These are phyloP conservation scores for Gnatocerus cornutus DNA, from an alignment of 2,888 invertebrate genomes.

Conservation along the genomic window DNA sequence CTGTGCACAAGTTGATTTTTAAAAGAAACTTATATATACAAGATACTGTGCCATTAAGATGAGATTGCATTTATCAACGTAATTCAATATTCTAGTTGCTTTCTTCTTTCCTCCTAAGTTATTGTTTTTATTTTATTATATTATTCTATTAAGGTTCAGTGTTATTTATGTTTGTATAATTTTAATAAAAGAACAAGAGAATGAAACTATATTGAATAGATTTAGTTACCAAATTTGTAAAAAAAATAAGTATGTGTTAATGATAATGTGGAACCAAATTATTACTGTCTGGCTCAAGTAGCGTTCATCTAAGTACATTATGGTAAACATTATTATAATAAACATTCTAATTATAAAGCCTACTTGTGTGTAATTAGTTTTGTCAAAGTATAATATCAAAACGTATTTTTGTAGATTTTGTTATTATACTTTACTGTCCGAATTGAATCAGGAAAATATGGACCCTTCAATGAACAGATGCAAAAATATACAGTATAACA, in stretches of 20 bases:
- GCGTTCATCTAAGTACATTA: slow-evolving; percentile 56
- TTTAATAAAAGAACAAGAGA: slow-evolving; percentile 53
- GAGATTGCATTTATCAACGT: slow-evolving; percentile 65
- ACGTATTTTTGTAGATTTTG: slow-evolving; percentile 32
- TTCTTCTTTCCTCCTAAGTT: slow-evolving; percentile 55
- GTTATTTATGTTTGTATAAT: slow-evolving; percentile 66
- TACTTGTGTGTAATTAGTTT: slow-evolving; percentile 56
- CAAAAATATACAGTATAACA: slow-evolving; percentile 58
- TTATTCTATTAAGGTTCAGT: slow-evolving; percentile 57
- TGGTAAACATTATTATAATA: slow-evolving; percentile 47
- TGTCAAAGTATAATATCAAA: slow-evolving; percentile 50
- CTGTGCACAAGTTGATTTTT: slow-evolving; percentile 55
- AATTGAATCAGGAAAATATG: slow-evolving; percentile 60
- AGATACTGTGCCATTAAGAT: slow-evolving; percentile 65
- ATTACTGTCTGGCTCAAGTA: slow-evolving; percentile 67
- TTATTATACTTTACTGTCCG: slow-evolving; percentile 46
- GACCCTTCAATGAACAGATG: slow-evolving; percentile 58
- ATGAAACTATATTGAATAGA: slow-evolving; percentile 54
- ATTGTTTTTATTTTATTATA: slow-evolving; percentile 54
- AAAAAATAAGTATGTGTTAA: slow-evolving; percentile 60
- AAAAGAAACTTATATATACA: slow-evolving; percentile 21
- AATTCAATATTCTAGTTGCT: slow-evolving; percentile 49
- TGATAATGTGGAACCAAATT: slow-evolving; percentile 65
- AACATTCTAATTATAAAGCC: slow-evolving; percentile 53
- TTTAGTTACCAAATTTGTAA: slow-evolving; percentile 62